phyloP scores from a whole-genome alignment of 1,140 invertebrate genomes.

The Trigoniulus corallinus region DNA sequence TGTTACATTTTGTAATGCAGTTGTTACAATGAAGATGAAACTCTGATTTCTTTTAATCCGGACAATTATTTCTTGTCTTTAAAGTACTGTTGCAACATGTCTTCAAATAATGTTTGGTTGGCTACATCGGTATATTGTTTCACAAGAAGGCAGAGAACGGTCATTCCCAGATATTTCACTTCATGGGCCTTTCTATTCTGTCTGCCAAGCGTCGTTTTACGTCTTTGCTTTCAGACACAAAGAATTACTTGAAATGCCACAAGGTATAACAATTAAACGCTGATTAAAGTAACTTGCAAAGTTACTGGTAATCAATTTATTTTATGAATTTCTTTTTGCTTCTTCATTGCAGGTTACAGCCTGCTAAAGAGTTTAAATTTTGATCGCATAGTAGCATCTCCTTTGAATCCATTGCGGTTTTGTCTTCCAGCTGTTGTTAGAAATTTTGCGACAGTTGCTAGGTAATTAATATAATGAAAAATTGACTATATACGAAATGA shows the following conservation, averaged over 20 bases:
- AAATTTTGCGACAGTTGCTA: slow-evolving; percentile 65
- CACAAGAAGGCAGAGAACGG: slow-evolving; percentile 33
- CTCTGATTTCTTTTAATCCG: slow-evolving; percentile 15
- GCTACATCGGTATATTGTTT: slow-evolving; percentile 55
- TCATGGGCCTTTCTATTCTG: slow-evolving; percentile 71
- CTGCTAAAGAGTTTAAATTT: slow-evolving; percentile 66
- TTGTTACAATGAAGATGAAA: background rate
- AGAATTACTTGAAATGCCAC: slow-evolving; percentile 46
- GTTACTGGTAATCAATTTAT: background rate
- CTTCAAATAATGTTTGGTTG: slow-evolving; percentile 46
- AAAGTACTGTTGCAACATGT: slow-evolving; percentile 40
- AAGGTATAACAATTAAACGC: slow-evolving; percentile 18
- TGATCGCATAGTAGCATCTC: slow-evolving; percentile 58
- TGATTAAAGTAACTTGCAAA: background rate
- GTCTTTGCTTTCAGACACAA: slow-evolving; percentile 70
- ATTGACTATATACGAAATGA: too few relatives aligned
- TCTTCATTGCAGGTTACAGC: slow-evolving; percentile 39
- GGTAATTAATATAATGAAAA: too few relatives aligned
- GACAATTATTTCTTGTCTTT: too few relatives aligned
- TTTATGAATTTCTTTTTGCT: background rate
- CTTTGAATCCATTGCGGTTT: slow-evolving; percentile 65
- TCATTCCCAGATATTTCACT: slow-evolving; percentile 35
- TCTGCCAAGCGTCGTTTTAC: slow-evolving; percentile 82
- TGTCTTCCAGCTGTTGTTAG: slow-evolving; percentile 57
- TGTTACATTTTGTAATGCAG: slow-evolving; percentile 18